Conservation (phyloP, 2,888 invertebrate species). For the Drosophila eohydei region DNA sequence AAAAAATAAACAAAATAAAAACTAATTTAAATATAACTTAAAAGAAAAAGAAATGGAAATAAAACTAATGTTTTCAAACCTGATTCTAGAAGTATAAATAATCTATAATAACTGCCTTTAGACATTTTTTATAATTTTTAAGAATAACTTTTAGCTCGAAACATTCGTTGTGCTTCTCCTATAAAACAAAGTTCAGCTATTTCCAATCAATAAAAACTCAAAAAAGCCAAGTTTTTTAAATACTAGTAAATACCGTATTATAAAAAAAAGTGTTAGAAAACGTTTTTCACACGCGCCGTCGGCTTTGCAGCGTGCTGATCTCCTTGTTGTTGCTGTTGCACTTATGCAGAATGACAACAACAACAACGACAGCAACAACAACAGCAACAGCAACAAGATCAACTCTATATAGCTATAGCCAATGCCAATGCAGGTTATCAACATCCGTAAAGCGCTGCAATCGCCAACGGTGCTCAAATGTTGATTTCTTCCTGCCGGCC, state of each 20-base stretch:
- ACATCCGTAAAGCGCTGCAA: slow-evolving; percentile 74
- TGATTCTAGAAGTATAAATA: slow-evolving; percentile 6
- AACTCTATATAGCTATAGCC: slow-evolving; percentile 57
- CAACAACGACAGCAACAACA: slow-evolving; percentile 31
- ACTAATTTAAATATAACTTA: not conserved
- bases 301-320: slow-evolving; percentile 33
- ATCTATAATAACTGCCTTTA: slow-evolving; percentile 30
- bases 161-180: slow-evolving; percentile 9
- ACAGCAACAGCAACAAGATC: slow-evolving; percentile 50
- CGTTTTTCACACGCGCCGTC: slow-evolving; percentile 63
- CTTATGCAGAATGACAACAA: slow-evolving; percentile 66
- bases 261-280: slow-evolving; percentile 18
- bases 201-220: not conserved
- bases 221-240: not conserved
- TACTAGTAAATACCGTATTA: not conserved
- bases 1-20: not conserved
- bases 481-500: slow-evolving; percentile 81
- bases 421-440: slow-evolving; percentile 73
- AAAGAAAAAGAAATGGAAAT: not conserved
- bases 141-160: not conserved
- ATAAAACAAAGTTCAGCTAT: not conserved
- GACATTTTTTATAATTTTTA: slow-evolving; percentile 1
- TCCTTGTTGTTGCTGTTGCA: slow-evolving; percentile 48
- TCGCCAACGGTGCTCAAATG: slow-evolving; percentile 79
- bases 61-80: not conserved